These are phyloP conservation scores for Syrrhaptes paradoxus DNA, from an alignment of 2,113 vertebrate genomes.

Conservation along the genomic window DNA sequence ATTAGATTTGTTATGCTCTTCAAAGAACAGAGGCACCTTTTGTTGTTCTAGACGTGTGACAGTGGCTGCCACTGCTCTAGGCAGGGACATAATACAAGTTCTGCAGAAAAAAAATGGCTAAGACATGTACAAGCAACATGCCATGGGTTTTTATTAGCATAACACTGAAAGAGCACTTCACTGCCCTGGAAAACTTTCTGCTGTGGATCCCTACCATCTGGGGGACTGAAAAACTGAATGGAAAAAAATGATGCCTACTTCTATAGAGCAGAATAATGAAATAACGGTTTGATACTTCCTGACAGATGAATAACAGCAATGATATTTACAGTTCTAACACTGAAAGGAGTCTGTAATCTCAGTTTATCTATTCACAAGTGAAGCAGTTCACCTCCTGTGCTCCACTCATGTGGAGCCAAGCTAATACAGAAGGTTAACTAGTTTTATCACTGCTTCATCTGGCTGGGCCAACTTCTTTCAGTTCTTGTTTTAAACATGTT, in stretches of 20 bases:
- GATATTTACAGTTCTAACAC: constrained; percentile 4
- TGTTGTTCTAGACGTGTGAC: neutral
- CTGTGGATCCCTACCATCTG: neutral
- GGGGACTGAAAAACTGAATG: neutral
- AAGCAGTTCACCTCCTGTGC: neutral
- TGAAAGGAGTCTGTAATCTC: constrained; percentile 7
- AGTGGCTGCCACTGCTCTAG: neutral
- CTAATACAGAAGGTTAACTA: neutral
- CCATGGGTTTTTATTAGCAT: neutral
- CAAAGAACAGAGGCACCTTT: constrained; percentile 31
- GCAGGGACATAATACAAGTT: neutral
- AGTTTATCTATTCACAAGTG: neutral
- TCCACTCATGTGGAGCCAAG: neutral
- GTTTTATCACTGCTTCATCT: neutral
- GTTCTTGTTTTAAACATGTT: neutral
- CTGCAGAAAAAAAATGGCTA: neutral
- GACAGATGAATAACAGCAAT: neutral
- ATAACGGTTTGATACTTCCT: neutral
- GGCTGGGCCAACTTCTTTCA: neutral
- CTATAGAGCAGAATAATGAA: neutral
- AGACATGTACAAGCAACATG: neutral
- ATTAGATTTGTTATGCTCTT: neutral
- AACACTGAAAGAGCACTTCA: neutral
- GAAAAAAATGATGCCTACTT: neutral
- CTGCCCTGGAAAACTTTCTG: constrained; percentile 4